A percentile compares a stretch with the other conserved stretches of the same genome.
These are phyloP conservation scores for Centropristis striata DNA, from an alignment of 2,113 vertebrate genomes.

Conservation along the genomic window DNA sequence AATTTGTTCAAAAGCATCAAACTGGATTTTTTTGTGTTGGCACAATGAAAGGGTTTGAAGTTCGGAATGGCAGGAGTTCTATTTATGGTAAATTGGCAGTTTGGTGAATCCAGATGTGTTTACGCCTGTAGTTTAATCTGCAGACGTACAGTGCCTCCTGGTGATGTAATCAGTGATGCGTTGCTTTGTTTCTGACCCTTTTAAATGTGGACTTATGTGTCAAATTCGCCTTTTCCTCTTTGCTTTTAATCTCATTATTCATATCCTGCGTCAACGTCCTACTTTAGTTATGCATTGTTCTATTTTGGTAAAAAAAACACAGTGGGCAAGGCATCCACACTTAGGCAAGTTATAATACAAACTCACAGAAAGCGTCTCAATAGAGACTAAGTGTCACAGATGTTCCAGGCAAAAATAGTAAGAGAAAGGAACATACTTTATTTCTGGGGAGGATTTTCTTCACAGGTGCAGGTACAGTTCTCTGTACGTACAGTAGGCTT, in stretches of 20 bases:
- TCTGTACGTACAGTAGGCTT: neutral
- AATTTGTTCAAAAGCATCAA: neutral
- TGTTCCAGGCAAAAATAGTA: conserved; percentile 35
- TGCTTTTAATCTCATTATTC: conserved; percentile 62
- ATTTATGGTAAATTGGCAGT: conserved; percentile 44
- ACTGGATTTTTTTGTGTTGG: conserved; percentile 4
- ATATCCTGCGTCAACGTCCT: conserved; percentile 46
- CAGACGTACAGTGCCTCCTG: conserved; percentile 7
- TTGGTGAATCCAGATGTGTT: conserved; percentile 54
- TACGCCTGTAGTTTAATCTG: conserved; percentile 35
- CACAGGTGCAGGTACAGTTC: neutral
- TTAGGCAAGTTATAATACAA: conserved; percentile 6
- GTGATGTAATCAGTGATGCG: conserved; percentile 54
- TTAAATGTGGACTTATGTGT: conserved; percentile 31
- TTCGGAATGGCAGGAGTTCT: conserved; percentile 18
- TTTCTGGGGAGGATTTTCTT: conserved; percentile 24
- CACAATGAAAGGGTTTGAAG: neutral
- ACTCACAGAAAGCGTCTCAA: neutral
- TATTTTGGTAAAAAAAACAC: conserved; percentile 58
- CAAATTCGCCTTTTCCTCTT: conserved; percentile 32
- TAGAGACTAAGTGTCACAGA: conserved; percentile 10
- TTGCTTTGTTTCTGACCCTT: conserved; percentile 12
- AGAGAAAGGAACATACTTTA: neutral
- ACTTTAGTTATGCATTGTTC: conserved; percentile 66
- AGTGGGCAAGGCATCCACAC: conserved; percentile 27